Conservation (phyloP, 2,113 vertebrate genomes). For the Nansenia antarctica region DNA sequence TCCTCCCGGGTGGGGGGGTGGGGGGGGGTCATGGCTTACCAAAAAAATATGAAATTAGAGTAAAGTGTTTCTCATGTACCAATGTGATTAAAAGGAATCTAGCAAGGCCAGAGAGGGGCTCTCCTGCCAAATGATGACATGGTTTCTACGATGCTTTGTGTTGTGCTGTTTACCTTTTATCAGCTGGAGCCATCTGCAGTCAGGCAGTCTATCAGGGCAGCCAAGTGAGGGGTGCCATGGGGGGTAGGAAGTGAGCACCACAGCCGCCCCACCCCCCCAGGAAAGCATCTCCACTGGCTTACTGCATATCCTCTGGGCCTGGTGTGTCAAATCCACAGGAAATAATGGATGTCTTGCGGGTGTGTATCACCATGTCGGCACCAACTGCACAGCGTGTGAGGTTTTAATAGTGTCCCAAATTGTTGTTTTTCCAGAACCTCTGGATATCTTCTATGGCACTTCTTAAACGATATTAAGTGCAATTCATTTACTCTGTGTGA, state of each 20-base stretch:
- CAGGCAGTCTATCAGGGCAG: too few species aligned
- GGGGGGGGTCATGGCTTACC: too few species aligned
- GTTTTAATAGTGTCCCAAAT: not conserved
- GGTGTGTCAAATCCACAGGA: constrained; percentile 60
- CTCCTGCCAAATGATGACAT: not conserved
- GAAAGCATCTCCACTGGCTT: constrained; percentile 57
- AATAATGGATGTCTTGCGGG: constrained; percentile 48
- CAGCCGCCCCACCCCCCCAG: constrained; percentile 42
- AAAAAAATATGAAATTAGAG: too few species aligned
- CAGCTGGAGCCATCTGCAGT: constrained; percentile 85
- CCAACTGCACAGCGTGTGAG: constrained; percentile 12
- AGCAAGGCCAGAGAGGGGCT: not conserved
- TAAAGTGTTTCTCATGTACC: not conserved
- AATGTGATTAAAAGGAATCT: not conserved
- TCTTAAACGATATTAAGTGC: not conserved
- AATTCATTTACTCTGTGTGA: not conserved
- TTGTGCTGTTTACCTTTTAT: constrained; percentile 72
- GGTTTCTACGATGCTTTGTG: not conserved
- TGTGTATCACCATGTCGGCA: constrained; percentile 12
- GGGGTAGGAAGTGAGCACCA: constrained; percentile 77
- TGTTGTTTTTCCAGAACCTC: not conserved
- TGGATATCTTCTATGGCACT: not conserved
- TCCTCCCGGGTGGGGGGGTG: too few species aligned
- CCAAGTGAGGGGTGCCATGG: constrained; percentile 49
- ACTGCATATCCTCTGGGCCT: constrained; percentile 65